A percentile compares a stretch with the other conserved stretches of the same genome.
Conservation (phyloP, 2,888 invertebrate genomes). For the Dendrolimus pini region DNA sequence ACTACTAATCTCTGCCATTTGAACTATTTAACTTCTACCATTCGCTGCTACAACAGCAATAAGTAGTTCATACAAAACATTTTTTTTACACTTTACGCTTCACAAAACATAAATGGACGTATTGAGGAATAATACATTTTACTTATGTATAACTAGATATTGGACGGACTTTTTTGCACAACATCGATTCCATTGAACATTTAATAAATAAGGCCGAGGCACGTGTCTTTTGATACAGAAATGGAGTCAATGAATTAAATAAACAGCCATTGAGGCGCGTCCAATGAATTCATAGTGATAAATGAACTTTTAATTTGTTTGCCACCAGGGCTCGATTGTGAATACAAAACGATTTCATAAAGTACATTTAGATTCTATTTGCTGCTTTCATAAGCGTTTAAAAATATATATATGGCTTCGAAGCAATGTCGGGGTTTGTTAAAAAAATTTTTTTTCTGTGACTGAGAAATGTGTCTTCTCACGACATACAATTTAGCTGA, state of each 20-base stretch:
- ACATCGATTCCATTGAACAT: background rate
- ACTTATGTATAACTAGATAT: too few species aligned
- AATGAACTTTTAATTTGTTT: conserved; percentile 13
- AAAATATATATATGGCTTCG: too few species aligned
- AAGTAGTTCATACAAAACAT: background rate
- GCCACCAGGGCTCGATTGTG: conserved; percentile 7
- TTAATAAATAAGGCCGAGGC: background rate
- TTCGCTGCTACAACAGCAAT: background rate
- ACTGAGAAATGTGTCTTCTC: too few species aligned
- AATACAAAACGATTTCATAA: background rate
- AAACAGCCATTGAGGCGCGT: conserved; percentile 2
- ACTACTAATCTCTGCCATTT: too few species aligned
- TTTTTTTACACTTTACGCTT: background rate
- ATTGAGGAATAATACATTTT: too few species aligned
- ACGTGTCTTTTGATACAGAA: background rate
- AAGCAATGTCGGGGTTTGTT: too few species aligned
- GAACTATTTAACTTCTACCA: too few species aligned
- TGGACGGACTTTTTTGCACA: background rate
- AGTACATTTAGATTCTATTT: background rate
- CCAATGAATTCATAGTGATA: conserved; percentile 11
- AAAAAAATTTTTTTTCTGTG: too few species aligned
- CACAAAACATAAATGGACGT: background rate
- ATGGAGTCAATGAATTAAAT: conserved; percentile 1
- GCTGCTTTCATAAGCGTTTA: too few species aligned
- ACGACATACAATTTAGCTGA: too few species aligned